Base-by-base conservation (phyloP, 2,797 vertebrate species). In the Silurus lanzhouensis region DNA sequence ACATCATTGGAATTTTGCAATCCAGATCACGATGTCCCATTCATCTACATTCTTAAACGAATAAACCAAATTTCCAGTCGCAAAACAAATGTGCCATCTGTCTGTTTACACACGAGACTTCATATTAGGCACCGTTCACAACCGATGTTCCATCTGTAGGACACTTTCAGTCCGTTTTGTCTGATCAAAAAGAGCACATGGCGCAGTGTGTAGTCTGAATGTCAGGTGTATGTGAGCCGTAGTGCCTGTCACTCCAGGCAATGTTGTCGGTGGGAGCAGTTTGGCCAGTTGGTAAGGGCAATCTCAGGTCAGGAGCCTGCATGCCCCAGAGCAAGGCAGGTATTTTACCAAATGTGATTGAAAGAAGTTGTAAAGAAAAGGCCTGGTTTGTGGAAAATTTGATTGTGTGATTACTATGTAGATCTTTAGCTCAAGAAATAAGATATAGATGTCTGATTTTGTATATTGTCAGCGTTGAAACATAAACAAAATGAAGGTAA, bases 291-390 rank as follows among this genome's bases (percentile, higher is more conserved):
- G 81, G 84, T 81, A 81, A 93, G 91, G 91, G 91, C 92, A 91
- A 90, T 89, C 79, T 86, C 89, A 92, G 94, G 93, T 95, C 94
- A 94, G 88, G 86, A 89, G 83, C 91, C 90, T 71, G 90, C 91
- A 93, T 88, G 90, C 91, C 94, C 92, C 91, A 80, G 88, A 94
- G 93, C 93, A 91, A 92, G 89, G 90, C 91, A 93, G 91, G 91
- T 91, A 93, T 91, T 93, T 91, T 84, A 91, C 76, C 87, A 89
- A 89, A 72, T 81, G 52, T 92, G 89, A 88, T 61, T 74, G 80
- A 78, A 82, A 61, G 61, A 81, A 74, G 27, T 60, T 48, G 25
- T 67, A 52, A 63, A 60, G 55, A 38, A 22, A 31, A 27, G 15
- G 5, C 1, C 14, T 67, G 12, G 64, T 25, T 64, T 64, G n/a